Conservation (phyloP, 53 echinoderm and acorn worm species). For the Antedon mediterranea region DNA sequence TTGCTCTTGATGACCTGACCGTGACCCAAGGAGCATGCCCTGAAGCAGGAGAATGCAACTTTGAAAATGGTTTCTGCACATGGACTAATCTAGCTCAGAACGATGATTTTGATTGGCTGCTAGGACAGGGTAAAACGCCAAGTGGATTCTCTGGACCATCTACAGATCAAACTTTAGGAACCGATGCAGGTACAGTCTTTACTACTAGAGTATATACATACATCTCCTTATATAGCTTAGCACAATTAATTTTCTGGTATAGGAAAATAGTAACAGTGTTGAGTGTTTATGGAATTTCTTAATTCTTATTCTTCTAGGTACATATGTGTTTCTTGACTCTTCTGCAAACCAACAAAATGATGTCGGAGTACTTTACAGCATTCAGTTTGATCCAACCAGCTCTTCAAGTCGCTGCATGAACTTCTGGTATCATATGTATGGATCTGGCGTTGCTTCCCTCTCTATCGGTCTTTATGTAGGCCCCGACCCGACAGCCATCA, state of each 20-base stretch:
- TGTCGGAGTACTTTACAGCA: background rate
- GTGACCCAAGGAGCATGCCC: constrained; percentile 41
- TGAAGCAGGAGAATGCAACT: constrained; percentile 54
- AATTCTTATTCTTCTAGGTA: background rate
- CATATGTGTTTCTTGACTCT: background rate
- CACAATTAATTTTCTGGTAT: too few species aligned
- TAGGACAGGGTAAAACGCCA: constrained; percentile 43
- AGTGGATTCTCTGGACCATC: constrained; percentile 59
- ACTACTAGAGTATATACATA: too few species aligned
- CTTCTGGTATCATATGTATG: constrained; percentile 91
- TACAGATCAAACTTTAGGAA: constrained; percentile 67
- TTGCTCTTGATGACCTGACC: constrained; percentile 61
- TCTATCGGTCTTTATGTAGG: constrained; percentile 34
- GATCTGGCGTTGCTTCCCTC: constrained; percentile 40
- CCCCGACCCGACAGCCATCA: background rate
- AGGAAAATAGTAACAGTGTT: too few species aligned
- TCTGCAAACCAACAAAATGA: background rate
- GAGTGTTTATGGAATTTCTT: too few species aligned
- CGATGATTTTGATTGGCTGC: constrained; percentile 86
- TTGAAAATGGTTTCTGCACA: constrained; percentile 50
- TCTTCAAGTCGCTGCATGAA: constrained; percentile 36
- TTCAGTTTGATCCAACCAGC: constrained; percentile 5
- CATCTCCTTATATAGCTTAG: too few species aligned
- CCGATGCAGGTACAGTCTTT: constrained; percentile 36
- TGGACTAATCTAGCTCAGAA: constrained; percentile 64